Evolutionary conservation across 1,140 invertebrate species (phyloP), one percentile per base, ranked within the genome.

Genomic region (Sipha flava): DNA sequence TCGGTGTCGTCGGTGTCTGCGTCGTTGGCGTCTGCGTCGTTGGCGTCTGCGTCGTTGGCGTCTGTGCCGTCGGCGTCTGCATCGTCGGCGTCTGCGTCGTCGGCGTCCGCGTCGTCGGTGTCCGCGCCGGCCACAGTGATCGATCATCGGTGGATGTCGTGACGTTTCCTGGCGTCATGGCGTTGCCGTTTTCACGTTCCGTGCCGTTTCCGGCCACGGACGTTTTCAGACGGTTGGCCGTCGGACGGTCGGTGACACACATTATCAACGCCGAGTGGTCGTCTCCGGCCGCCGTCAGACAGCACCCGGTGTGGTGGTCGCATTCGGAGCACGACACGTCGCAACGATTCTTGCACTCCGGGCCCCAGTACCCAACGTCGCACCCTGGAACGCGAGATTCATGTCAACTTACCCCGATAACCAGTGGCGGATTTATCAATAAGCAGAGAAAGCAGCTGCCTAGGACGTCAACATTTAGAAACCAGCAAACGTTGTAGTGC

Each of bases 231-330:
- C 31, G 62, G 0, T 1, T 12, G 1, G 21, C 40, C 4, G n/a
- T 7, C 31, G 31, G 18, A 18, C 31, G 9, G 18, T 12, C 16
- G 59, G 7, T 14, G 23, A 4, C 66, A 7, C 66, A 70, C 12
- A 43, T 29, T 26, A 7, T 43, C 16, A 16, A 45, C 0, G 14
- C 54, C n/a, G 21, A 16, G 9, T 14, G 23, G 7, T 29, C 40
- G 29, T 3, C 34, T 10, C 14, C 5, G 10, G 9, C n/a, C 2
- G 62, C 34, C 9, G 62, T 6, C 7, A 6, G 16, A 23, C 66
- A 70, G 66, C 66, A 70, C n/a, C 66, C 66, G 16, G 66, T 70
- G 3, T 40, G 21, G 23, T 70, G 66, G 23, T 70, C 66, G 66
- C 66, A 70, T 4, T 70, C 40, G 5, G 40, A 23, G 12, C 66